phyloP scores from a whole-genome alignment of 2,113 vertebrate species.

The Pyrgilauda ruficollis region DNA sequence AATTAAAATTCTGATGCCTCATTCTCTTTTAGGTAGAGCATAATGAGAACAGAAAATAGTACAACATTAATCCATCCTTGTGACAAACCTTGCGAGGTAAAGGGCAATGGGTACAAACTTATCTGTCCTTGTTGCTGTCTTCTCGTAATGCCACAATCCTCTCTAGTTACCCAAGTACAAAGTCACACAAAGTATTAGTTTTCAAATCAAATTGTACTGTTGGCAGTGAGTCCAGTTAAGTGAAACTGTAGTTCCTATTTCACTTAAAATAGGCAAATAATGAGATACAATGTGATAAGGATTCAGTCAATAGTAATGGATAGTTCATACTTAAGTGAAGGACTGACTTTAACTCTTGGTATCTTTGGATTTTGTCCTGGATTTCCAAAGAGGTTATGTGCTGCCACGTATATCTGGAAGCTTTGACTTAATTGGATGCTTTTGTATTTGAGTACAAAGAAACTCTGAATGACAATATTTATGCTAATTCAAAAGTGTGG shows the following conservation, averaged over 20 bases:
- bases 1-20: constrained; percentile 17
- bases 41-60: constrained; percentile 52
- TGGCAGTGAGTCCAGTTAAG: not conserved
- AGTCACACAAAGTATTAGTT: constrained; percentile 7
- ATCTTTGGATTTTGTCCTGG: not conserved
- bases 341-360: not conserved
- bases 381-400: not conserved
- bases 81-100: constrained; percentile 21
- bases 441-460: constrained; percentile 6
- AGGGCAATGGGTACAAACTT: not conserved
- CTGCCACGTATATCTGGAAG: not conserved
- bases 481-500: constrained; percentile 30
- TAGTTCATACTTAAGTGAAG: not conserved
- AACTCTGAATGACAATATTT: not conserved
- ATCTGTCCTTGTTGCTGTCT: not conserved
- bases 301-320: not conserved
- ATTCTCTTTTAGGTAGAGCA: constrained; percentile 39
- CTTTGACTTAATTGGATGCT: not conserved
- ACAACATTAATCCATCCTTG: constrained; percentile 30
- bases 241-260: constrained; percentile 12
- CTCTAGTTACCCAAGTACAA: not conserved
- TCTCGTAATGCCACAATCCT: not conserved
- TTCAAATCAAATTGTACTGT: not conserved
- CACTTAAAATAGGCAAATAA: constrained; percentile 32
- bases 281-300: not conserved